These are phyloP conservation scores for Zaprionus kolodkinae DNA, from an alignment of 1,140 invertebrate genomes.

Conservation along the genomic window DNA sequence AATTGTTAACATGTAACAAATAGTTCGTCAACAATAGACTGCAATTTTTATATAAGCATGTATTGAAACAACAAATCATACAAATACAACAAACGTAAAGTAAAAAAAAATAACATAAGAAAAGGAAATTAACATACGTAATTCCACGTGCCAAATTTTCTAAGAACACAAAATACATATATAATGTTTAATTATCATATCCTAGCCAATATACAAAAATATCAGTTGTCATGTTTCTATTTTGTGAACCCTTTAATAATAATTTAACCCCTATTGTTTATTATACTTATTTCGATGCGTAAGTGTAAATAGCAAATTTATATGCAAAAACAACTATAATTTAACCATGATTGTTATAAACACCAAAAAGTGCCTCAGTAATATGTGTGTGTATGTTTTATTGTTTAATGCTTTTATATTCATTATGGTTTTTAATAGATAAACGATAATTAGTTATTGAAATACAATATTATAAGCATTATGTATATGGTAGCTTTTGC, in stretches of 20 bases:
- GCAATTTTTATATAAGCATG: constrained; percentile 56
- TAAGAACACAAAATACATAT: constrained; percentile 22
- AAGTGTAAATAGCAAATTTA: constrained; percentile 65
- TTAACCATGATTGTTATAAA: constrained; percentile 75
- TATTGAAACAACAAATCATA: constrained; percentile 34
- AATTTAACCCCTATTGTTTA: constrained; percentile 47
- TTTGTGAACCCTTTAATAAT: not conserved
- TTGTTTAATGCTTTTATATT: constrained; percentile 56
- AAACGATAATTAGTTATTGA: constrained; percentile 39
- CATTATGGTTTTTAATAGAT: constrained; percentile 45
- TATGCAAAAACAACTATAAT: constrained; percentile 47
- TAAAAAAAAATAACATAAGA: constrained; percentile 8
- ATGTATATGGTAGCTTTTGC: constrained; percentile 32
- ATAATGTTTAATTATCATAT: constrained; percentile 28
- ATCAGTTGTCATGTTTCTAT: not conserved
- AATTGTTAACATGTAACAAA: constrained; percentile 47
- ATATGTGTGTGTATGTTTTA: constrained; percentile 62
- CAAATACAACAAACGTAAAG: constrained; percentile 25
- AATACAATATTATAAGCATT: not conserved
- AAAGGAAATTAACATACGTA: constrained; percentile 18
- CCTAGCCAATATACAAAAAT: constrained; percentile 19
- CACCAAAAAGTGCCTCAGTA: constrained; percentile 82
- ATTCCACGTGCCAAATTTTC: constrained; percentile 74
- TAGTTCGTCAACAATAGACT: constrained; percentile 62
- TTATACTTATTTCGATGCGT: constrained; percentile 44